Evolutionary conservation across 2,797 vertebrate genomes (phyloP), one percentile per base, ranked within the genome.

Genomic region (Propithecus deckenii): DNA sequence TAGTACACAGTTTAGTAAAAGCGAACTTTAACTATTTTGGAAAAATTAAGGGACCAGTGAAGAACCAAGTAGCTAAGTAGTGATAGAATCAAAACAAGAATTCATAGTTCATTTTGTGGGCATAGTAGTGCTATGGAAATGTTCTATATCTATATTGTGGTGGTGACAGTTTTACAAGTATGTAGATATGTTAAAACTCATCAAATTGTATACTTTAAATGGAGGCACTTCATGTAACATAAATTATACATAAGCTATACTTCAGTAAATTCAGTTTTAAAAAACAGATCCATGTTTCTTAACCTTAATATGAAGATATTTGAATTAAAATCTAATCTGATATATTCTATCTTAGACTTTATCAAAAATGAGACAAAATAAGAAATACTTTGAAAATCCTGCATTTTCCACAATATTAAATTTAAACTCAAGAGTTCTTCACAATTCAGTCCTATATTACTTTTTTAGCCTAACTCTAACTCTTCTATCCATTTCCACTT

Each of bases 241-340:
- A 81, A 76, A 71, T 81, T 89, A 76, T 20, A 81, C 25, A 89
- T 61, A 81, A 86, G 55, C 71, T 76, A n/a, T 35, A 76, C 8
- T 59, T 81, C 4, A 81, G 50, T 41, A 43, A 86, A 79, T 75
- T 89, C n/a, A 18, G 22, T 86, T 75, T 81, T 75, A 10, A 69
- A 81, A 78, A 84, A 48, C 17, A 83, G 11, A 35, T 28, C 7
- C 5, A 28, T 78, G 14, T 28, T 87, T 84, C 65, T 72, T 72
- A 38, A 83, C 8, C 8, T 78, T 69, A 86, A 38, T 59, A 28
- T 48, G 7, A 89, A 81, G 13, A n/a, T 67, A 25, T 38, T 91
- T 94, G 23, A 1, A 86, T 97, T 76, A 93, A 94, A 81, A 92
- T 91, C 15, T 57, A 86, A 92, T 90, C 20, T 55, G 38, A 55